Percentiles rank a stretch among this genome's conserved stretches.
These are phyloP conservation scores for Sebastes baramenuke DNA, from an alignment of 2,797 vertebrate species.

Conservation along the genomic window DNA sequence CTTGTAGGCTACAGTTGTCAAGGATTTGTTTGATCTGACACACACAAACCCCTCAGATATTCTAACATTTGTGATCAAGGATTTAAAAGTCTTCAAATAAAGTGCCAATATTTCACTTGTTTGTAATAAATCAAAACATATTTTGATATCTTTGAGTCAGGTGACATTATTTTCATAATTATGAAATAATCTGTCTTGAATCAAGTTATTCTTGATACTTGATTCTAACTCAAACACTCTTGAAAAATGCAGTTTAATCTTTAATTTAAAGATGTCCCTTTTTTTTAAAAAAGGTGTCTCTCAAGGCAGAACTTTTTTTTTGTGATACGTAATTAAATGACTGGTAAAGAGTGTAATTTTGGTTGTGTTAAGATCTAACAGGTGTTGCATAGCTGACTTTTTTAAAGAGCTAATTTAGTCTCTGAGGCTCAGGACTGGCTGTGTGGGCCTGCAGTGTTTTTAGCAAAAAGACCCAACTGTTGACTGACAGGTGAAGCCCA, in stretches of 20 bases:
- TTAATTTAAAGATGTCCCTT: background rate
- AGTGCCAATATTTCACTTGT: background rate
- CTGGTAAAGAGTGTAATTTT: background rate
- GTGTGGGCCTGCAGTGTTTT: background rate
- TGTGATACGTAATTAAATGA: background rate
- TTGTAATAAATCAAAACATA: slow-evolving; percentile 31
- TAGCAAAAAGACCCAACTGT: slow-evolving; percentile 27
- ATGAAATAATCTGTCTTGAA: background rate
- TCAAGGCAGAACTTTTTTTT: background rate
- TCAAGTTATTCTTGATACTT: background rate
- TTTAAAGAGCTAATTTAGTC: slow-evolving; percentile 54
- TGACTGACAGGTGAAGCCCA: slow-evolving; percentile 8
- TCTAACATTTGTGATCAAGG: background rate
- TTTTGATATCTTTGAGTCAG: background rate
- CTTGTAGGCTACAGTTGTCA: background rate
- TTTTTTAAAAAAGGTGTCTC: rapidly evolving
- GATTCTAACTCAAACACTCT: background rate
- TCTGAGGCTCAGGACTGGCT: background rate
- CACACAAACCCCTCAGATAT: background rate
- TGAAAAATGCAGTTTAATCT: background rate
- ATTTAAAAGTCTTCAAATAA: background rate
- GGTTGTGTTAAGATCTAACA: slow-evolving; percentile 35
- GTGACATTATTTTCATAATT: background rate
- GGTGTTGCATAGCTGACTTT: slow-evolving; percentile 52
- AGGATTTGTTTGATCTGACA: background rate